Evolutionary conservation across 2,113 vertebrate species (phyloP).

Genomic region (Dascyllus trimaculatus): DNA sequence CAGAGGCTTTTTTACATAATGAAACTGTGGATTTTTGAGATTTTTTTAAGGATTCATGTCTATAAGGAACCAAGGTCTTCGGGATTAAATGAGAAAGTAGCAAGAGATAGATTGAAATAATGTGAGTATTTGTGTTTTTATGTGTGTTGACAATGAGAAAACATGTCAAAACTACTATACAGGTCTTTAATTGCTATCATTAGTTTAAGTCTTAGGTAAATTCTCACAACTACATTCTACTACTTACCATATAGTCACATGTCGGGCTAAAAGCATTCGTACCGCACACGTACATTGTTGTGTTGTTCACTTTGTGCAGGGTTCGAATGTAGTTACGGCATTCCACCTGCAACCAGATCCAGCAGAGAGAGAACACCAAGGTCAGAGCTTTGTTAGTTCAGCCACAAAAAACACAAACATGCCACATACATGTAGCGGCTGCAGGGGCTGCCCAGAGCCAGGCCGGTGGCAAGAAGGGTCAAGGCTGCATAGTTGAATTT

Average conservation of each 20-base stretch:
- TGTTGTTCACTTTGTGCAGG: constrained; percentile 80
- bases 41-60: neutral
- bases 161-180: too few relatives aligned
- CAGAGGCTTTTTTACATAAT: neutral
- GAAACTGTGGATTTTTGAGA: neutral
- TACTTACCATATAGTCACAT: constrained; percentile 86
- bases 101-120: neutral
- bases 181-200: neutral
- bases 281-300: constrained; percentile 83
- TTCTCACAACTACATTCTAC: accelerated
- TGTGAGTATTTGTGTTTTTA: neutral
- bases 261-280: constrained; percentile 85
- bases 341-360: constrained; percentile 82
- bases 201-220: neutral
- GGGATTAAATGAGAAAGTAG: neutral
- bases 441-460: constrained; percentile 2
- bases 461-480: constrained; percentile 53
- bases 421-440: constrained; percentile 9
- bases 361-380: constrained; percentile 62
- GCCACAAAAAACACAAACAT: constrained; percentile 67
- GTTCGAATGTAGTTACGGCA: constrained; percentile 87
- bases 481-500: constrained; percentile 44
- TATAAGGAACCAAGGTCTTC: neutral
- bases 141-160: neutral
- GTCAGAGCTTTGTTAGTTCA: constrained; percentile 70